A percentile compares a stretch with the other conserved stretches of the same genome.
phyloP scores from a whole-genome alignment of 1,140 invertebrate species.

The Odontomachus brunneus region DNA sequence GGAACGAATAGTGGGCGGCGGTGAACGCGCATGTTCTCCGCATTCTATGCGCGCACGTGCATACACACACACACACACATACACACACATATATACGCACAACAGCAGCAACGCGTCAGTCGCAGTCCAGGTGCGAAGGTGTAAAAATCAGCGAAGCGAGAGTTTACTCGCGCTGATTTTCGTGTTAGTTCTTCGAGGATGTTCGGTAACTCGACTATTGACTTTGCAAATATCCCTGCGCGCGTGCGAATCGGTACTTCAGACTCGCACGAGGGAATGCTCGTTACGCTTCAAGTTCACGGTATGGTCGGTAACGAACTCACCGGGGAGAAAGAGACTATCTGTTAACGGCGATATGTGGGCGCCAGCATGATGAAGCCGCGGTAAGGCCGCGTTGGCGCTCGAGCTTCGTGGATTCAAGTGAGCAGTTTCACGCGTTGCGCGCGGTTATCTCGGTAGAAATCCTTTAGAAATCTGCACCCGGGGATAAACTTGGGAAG shows the following conservation, averaged over 20 bases:
- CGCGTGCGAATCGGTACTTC: slow-evolving; percentile 3
- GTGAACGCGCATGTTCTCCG: slow-evolving; percentile 21
- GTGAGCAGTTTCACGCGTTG: not conserved
- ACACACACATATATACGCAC: not conserved
- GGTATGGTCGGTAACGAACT: slow-evolving; percentile 56
- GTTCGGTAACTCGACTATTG: slow-evolving; percentile 3
- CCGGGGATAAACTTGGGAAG: too few relatives aligned
- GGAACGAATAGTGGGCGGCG: not conserved
- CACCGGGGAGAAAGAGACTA: slow-evolving; percentile 41
- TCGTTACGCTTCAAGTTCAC: slow-evolving; percentile 64
- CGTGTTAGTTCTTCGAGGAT: not conserved
- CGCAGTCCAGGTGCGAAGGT: not conserved
- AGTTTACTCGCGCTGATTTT: not conserved
- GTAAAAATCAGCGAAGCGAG: not conserved
- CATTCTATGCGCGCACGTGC: not conserved
- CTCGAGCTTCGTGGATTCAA: slow-evolving; percentile 45
- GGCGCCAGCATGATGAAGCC: slow-evolving; percentile 66
- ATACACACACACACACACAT: too few relatives aligned
- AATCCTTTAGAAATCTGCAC: not conserved
- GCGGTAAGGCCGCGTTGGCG: slow-evolving; percentile 45
- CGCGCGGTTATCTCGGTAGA: not conserved
- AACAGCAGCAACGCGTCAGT: not conserved
- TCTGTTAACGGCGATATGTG: slow-evolving; percentile 68
- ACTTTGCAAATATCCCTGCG: slow-evolving; percentile 13
- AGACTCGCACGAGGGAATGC: slow-evolving; percentile 27